Percentiles rank a stretch among this genome's conserved stretches.
Evolutionary conservation across 2,888 invertebrate species (phyloP).

Genomic region (Biston stratarius): DNA sequence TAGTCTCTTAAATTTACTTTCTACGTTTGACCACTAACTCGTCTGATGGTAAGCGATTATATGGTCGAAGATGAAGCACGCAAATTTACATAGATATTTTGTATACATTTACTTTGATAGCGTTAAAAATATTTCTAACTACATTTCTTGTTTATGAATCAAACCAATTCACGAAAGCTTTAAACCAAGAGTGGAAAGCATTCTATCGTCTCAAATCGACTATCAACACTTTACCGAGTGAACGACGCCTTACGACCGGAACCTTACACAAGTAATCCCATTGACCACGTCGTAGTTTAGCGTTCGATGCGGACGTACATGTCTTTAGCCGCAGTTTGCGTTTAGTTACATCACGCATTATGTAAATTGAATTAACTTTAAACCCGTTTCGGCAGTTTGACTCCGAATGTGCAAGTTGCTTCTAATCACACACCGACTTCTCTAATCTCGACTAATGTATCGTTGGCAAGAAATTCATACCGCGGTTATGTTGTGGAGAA

Average conservation of each 20-base stretch:
- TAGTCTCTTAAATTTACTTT: too few species aligned
- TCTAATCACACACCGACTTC: constrained; percentile 12
- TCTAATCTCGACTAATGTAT: constrained; percentile 10
- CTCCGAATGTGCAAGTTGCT: constrained; percentile 22
- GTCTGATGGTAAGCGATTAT: too few species aligned
- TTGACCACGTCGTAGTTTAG: constrained; percentile 14
- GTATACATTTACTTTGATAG: too few species aligned
- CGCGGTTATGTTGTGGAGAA: constrained; percentile 15
- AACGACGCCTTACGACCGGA: constrained; percentile 33
- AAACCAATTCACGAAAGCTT: too few species aligned
- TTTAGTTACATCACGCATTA: constrained; percentile 41
- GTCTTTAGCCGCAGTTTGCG: constrained; percentile 14
- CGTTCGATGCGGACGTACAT: constrained; percentile 20
- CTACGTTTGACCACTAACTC: too few species aligned
- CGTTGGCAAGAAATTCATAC: constrained; percentile 10
- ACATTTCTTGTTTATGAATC: too few species aligned
- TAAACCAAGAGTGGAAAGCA: too few species aligned
- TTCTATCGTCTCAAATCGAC: background rate
- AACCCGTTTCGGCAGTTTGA: constrained; percentile 37
- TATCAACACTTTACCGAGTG: constrained; percentile 5
- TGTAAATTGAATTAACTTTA: constrained; percentile 39
- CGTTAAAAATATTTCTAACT: too few species aligned
- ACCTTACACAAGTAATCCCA: constrained; percentile 31
- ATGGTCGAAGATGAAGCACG: too few species aligned
- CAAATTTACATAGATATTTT: too few species aligned